Percentiles rank a stretch among this genome's conserved stretches.
phyloP scores from a whole-genome alignment of 2,797 vertebrate species.

The Meda fulgida region DNA sequence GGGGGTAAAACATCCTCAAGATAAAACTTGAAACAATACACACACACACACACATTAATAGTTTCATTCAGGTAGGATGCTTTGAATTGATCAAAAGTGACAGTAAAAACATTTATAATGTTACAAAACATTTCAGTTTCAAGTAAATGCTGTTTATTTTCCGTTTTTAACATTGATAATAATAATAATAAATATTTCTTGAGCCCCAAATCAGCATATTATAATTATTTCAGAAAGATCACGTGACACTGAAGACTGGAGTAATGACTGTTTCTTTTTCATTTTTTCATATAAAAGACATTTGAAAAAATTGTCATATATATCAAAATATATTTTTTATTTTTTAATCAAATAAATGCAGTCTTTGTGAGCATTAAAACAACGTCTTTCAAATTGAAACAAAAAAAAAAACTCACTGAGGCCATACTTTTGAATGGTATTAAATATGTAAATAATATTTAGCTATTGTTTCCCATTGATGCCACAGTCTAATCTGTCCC shows the following conservation, averaged over 20 bases:
- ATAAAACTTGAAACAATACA: too few species aligned
- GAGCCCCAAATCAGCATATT: not conserved
- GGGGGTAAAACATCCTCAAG: too few species aligned
- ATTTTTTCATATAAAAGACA: not conserved
- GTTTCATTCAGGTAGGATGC: too few species aligned
- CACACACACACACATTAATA: too few species aligned
- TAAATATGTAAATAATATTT: not conserved
- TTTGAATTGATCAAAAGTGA: not conserved
- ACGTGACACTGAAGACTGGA: not conserved
- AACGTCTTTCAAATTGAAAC: not conserved
- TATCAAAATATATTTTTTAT: not conserved
- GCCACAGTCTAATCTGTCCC: not conserved
- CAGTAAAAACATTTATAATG: not conserved
- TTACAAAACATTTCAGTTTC: not conserved
- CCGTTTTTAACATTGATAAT: not conserved
- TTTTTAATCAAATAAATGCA: not conserved
- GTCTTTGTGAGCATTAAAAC: not conserved
- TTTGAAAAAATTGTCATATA: not conserved
- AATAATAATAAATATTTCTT: not conserved
- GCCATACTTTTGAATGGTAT: not conserved
- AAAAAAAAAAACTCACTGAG: not conserved
- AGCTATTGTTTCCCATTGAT: not conserved
- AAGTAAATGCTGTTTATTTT: not conserved
- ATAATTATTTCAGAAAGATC: not conserved
- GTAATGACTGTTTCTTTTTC: not conserved